Evolutionary conservation across 2,888 invertebrate genomes (phyloP).

Genomic region (Cheilosia soror): DNA sequence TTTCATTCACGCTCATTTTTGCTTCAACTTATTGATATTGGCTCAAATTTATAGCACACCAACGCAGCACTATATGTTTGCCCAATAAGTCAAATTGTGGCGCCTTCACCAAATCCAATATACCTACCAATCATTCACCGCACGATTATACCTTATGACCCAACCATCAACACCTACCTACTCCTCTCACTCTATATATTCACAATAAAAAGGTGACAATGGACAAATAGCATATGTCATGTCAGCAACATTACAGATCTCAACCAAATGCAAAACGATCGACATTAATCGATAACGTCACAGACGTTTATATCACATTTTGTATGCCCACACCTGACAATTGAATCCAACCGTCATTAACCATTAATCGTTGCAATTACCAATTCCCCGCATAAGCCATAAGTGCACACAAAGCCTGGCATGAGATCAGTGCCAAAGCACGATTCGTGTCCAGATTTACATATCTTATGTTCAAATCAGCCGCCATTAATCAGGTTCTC

Average conservation of each 20-base stretch:
- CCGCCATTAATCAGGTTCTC: slow-evolving; percentile 60
- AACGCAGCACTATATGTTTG: neutral
- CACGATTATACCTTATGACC: slow-evolving; percentile 6
- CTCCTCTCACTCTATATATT: neutral
- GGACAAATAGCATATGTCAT: slow-evolving; percentile 45
- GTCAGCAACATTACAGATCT: slow-evolving; percentile 5
- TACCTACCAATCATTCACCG: too few species aligned
- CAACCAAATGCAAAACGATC: slow-evolving; percentile 22
- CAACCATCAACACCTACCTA: slow-evolving; percentile 41
- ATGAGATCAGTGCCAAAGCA: slow-evolving; percentile 38
- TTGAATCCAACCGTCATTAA: slow-evolving; percentile 57
- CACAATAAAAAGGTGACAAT: slow-evolving; percentile 41
- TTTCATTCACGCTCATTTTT: too few species aligned
- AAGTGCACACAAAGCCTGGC: neutral
- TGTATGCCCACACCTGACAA: slow-evolving; percentile 66
- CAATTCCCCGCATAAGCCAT: slow-evolving; percentile 20
- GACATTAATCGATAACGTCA: slow-evolving; percentile 51
- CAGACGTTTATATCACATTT: slow-evolving; percentile 52
- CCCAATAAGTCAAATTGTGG: neutral
- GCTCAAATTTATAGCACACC: neutral
- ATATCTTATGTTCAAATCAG: slow-evolving; percentile 50
- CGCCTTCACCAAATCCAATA: neutral
- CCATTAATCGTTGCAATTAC: slow-evolving; percentile 46
- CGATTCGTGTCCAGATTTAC: slow-evolving; percentile 53
- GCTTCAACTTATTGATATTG: neutral